Evolutionary conservation across 2,888 invertebrate species (phyloP).

Genomic region (Linnaemya tessellans): DNA sequence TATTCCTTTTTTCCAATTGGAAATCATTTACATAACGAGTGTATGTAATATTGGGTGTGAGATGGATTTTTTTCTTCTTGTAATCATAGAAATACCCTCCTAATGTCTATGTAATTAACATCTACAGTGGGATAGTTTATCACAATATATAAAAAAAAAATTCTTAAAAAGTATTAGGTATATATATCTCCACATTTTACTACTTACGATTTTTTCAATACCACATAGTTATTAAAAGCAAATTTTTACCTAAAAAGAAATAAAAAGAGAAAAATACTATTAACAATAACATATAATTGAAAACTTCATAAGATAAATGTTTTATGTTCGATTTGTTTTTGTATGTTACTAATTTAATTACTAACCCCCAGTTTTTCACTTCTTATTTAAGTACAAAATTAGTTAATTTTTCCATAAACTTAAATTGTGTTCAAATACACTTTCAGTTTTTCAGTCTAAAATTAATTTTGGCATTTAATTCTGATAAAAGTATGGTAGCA

Average conservation of each 20-base stretch:
- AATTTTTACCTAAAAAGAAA: constrained; percentile 41
- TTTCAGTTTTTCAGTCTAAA: too few species aligned
- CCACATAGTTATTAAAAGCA: not conserved
- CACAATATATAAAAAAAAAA: too few species aligned
- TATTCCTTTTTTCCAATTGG: constrained; percentile 66
- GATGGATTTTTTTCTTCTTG: constrained; percentile 39
- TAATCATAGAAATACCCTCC: constrained; percentile 56
- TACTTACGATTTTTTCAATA: not conserved
- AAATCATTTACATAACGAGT: constrained; percentile 60
- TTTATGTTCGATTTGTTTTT: too few species aligned
- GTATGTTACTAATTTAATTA: too few species aligned
- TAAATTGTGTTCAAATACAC: too few species aligned
- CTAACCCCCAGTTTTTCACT: too few species aligned
- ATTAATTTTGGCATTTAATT: too few species aligned
- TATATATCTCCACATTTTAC: not conserved
- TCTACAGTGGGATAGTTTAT: constrained; percentile 52
- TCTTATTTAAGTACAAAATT: too few species aligned
- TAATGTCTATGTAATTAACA: constrained; percentile 69
- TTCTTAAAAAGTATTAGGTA: too few species aligned
- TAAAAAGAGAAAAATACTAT: not conserved
- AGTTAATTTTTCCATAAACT: too few species aligned
- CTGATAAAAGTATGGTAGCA: too few species aligned
- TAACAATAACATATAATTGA: not conserved
- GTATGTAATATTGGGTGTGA: constrained; percentile 61
- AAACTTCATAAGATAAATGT: not conserved